Base-by-base conservation (phyloP, 2,113 vertebrate genomes). In the Menura novaehollandiae region DNA sequence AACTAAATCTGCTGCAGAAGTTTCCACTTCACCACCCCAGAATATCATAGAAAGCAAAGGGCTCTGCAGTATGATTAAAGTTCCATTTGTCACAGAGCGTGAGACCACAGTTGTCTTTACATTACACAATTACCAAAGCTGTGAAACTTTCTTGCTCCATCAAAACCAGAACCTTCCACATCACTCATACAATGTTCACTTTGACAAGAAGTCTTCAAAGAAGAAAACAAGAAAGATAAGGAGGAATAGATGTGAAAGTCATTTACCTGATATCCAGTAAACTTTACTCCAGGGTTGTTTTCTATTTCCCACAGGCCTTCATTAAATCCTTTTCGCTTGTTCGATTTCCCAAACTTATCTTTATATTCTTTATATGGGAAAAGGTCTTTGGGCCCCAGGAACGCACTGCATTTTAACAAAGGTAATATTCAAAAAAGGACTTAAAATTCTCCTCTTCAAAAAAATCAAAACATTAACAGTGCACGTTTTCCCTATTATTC, bases 231-330 rank as follows among this genome's bases (percentile, higher is more conserved):
- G 53, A 66, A 60, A 95, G 52, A 59, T 18, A 79, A 21, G 84
- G 85, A 96, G 39, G 72, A 96, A 78, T 13, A 87, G 33, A 84
- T 96, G 74, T 53, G 59, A 97, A 96, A 85, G 35, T 49, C 1
- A 89, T 90, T 94, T 97, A 99, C 99, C 99, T 99, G 99, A 91
- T 99, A 99, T 88, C 99, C 99, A 62, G 99, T 99, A 98, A 99
- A 99, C 97, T 99, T 99, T 93, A 99, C 99, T 90, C 99, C 99
- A 7, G 99, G 99, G 98, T 99, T 99, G 97, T 99, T 99, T 98
- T 99, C 99, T 75, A 99, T 99, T 98, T 99, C 99, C 99, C 99
- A 99, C 91, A 99, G 98, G 88, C 99, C 99, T 98, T 99, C 99
- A 58, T 99, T 99, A 97, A 99, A 99, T 85, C 99, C 99, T 99